Percentiles rank a stretch among this genome's conserved stretches.
Conservation (phyloP, 2,113 vertebrate species). For the Coregonus clupeaformis region DNA sequence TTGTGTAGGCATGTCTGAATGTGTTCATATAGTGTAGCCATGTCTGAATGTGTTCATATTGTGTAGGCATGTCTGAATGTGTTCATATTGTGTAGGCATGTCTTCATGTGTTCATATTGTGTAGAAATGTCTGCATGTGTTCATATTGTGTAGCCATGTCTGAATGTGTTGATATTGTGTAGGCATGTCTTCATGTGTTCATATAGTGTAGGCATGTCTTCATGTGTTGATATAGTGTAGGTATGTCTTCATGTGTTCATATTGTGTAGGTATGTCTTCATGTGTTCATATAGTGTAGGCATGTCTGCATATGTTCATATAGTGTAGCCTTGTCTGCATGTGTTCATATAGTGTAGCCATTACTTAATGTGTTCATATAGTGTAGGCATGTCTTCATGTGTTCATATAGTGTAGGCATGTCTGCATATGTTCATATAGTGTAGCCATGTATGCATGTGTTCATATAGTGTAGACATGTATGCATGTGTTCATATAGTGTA, state of each 20-base stretch:
- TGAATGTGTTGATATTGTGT: no score
- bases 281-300: no score
- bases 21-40: no score
- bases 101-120: background rate
- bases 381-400: background rate
- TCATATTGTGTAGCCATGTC: background rate
- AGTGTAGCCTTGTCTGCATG: background rate
- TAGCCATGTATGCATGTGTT: no score
- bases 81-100: background rate
- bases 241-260: background rate
- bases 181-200: background rate
- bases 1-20: no score
- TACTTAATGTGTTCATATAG: no score
- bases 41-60: background rate
- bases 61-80: no score
- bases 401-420: background rate
- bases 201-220: no score
- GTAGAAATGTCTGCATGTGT: background rate
- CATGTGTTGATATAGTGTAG: no score
- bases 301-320: background rate
- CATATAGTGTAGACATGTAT: background rate
- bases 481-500: background rate
- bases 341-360: background rate
- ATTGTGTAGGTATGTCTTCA: no score
- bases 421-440: background rate